Evolutionary conservation across 2,113 vertebrate species (phyloP).

Genomic region (Turnix velox): DNA sequence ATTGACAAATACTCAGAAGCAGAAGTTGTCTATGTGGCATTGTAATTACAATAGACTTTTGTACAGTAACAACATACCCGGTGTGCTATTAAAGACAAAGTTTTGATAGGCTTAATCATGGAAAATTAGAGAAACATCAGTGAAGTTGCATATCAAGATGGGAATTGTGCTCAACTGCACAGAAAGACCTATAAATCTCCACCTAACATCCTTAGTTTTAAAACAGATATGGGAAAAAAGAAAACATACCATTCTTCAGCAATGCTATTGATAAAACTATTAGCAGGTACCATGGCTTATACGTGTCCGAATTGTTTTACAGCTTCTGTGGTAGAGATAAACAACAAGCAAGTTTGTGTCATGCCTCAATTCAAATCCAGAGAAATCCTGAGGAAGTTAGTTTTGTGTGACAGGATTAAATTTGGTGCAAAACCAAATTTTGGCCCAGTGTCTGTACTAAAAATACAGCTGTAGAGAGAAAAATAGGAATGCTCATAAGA

Average conservation of each 20-base stretch:
- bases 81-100: not conserved
- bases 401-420: conserved; percentile 1
- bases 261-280: not conserved
- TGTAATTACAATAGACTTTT: not conserved
- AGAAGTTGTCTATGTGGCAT: not conserved
- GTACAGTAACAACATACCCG: not conserved
- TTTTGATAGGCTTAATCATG: not conserved
- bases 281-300: not conserved
- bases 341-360: not conserved
- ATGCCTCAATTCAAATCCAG: not conserved
- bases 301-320: not conserved
- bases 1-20: not conserved
- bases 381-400: conserved; percentile 3
- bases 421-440: conserved; percentile 28
- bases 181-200: not conserved
- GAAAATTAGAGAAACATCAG: not conserved
- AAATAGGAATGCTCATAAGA: conserved; percentile 18
- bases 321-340: not conserved
- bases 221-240: not conserved
- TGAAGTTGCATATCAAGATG: not conserved
- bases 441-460: not conserved
- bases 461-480: not conserved
- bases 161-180: not conserved
- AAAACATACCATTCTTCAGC: not conserved
- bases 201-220: not conserved